Evolutionary conservation across 2,113 vertebrate species (phyloP).

Genomic region (Ursus arctos): DNA sequence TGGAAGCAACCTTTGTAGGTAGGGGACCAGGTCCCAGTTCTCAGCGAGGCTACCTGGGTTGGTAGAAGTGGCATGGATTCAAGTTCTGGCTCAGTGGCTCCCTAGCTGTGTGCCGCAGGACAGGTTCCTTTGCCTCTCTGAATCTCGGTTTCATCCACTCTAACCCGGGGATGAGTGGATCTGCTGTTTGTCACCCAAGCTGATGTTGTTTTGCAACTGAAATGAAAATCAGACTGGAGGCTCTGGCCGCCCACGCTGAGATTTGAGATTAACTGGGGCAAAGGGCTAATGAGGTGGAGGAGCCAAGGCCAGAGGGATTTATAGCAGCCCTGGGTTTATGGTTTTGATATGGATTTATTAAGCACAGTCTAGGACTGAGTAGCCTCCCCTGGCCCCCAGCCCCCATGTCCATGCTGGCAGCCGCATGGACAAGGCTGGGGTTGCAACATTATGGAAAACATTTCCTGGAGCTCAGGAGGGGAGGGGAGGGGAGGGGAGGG

Average conservation of each 20-base stretch:
- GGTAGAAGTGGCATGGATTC: neutral
- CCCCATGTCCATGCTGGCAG: neutral
- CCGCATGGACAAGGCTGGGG: neutral
- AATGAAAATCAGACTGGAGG: slow-evolving; percentile 11
- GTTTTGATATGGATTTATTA: slow-evolving; percentile 82
- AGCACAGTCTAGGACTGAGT: slow-evolving; percentile 56
- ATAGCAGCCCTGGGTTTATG: slow-evolving; percentile 84
- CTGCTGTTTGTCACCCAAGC: neutral
- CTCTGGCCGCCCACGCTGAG: neutral
- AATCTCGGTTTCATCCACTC: neutral
- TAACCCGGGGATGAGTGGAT: neutral
- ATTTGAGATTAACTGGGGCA: slow-evolving; percentile 85
- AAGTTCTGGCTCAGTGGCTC: neutral
- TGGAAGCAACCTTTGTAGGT: neutral
- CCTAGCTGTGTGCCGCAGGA: neutral
- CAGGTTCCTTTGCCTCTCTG: neutral
- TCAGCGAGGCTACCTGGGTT: neutral
- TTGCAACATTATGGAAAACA: slow-evolving; percentile 8
- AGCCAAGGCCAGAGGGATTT: slow-evolving; percentile 83
- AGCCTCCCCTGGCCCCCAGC: neutral
- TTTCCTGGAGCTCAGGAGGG: slow-evolving; percentile 62
- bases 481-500: neutral
- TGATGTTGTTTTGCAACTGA: slow-evolving; percentile 40
- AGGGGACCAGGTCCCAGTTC: neutral
- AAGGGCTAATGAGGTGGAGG: slow-evolving; percentile 83